phyloP scores from a whole-genome alignment of 2,113 vertebrate species.

The Cavia aperea region DNA sequence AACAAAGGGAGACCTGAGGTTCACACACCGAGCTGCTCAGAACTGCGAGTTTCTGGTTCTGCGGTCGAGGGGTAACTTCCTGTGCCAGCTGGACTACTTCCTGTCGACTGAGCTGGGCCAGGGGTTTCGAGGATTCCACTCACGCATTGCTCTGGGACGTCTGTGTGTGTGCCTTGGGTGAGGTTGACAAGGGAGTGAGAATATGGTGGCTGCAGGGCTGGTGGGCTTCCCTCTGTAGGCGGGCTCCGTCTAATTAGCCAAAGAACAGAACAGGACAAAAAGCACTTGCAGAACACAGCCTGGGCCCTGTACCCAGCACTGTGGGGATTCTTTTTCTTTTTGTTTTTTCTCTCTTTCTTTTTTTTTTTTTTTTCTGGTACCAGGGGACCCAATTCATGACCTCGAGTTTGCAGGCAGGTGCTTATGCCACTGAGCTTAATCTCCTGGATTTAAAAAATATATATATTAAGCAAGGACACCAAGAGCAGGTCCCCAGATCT shows the following conservation, averaged over 20 bases:
- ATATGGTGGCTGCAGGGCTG: not conserved
- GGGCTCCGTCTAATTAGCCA: not conserved
- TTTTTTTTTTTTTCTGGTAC: too few relatives aligned
- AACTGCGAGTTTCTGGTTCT: not conserved
- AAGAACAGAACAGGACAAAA: not conserved
- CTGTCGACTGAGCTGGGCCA: not conserved
- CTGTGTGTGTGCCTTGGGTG: not conserved
- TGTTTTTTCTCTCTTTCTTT: too few relatives aligned
- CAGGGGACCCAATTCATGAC: too few relatives aligned
- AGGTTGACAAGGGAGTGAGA: accelerated
- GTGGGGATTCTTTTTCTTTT: too few relatives aligned
- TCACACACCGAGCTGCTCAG: too few relatives aligned
- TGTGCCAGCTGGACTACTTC: not conserved
- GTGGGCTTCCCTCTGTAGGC: not conserved
- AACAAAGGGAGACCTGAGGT: not conserved
- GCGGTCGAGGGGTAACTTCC: accelerated
- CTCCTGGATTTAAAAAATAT: not conserved
- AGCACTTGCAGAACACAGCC: not conserved
- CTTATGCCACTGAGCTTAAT: too few relatives aligned
- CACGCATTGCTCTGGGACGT: not conserved
- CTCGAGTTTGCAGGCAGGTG: too few relatives aligned
- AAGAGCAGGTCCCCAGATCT: not conserved
- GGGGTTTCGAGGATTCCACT: not conserved
- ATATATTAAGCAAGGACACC: not conserved
- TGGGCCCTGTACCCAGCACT: not conserved